Base-by-base conservation (phyloP, 2,888 invertebrate species). In the Nudaria mundana region DNA sequence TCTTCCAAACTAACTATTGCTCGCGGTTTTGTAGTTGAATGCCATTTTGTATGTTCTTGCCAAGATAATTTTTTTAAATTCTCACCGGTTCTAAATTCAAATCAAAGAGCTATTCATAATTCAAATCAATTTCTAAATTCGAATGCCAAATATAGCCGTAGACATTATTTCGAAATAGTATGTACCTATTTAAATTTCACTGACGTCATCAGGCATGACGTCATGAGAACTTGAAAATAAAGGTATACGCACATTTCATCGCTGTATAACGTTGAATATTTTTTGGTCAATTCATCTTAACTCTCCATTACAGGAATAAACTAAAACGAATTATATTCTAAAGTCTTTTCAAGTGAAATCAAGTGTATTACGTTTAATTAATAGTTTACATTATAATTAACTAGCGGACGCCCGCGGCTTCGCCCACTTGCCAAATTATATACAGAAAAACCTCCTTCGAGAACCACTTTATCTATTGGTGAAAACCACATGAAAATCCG, bases 11-110 rank as follows among this genome's bases (percentile, higher is more conserved):
- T 49, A 54, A 25, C 36, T 40, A 13, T 15, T 36, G 42, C 30
- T 12, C 42, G 54, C 28, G 59, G 57, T 48, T 59, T 44, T 39
- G 37, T 48, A 40, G 37, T 41, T 37, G 33, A 40, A 46, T 41
- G 40, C 35, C 26, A 8, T 32, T 37, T 58, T 47, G n/a, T 52
- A 50, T 44, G 42, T 52, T 39, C 44, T 48, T 46, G 56, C 32
- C 20, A 8, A 40, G 47, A 48, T 55, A 48, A 43, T 44, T 57
- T 55, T n/a, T 42, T 37, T 29, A 24, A 37, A 32, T 3, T 31
- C 10, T 10, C 24, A 5, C 4, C 7, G 33, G 10, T 24, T 33
- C 23, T 16, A 33, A 20, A 15, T 24, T 24, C 15, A 24, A 33
- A 24, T 24, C 1, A 2, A 14, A 16, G 11, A 3, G 11, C 1